phyloP scores from a whole-genome alignment of 2,888 invertebrate species.

The Liodrosophila aerea region DNA sequence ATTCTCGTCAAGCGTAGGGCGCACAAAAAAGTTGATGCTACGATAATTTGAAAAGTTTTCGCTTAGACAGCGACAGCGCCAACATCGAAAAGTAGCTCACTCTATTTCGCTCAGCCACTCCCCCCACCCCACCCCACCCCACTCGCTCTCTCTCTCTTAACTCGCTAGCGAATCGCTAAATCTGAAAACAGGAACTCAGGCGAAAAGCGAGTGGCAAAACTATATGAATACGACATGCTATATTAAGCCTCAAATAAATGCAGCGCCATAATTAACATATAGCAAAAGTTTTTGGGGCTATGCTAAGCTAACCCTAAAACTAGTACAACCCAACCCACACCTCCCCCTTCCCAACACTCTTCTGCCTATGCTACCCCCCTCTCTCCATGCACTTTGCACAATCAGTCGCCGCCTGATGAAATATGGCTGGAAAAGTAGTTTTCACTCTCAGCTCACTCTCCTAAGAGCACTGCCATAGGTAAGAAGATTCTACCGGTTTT shows the following conservation, averaged over 20 bases:
- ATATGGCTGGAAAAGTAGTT: slow-evolving; percentile 55
- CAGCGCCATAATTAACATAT: slow-evolving; percentile 78
- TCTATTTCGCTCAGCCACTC: slow-evolving; percentile 9
- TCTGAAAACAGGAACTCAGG: slow-evolving; percentile 39
- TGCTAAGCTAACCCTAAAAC: slow-evolving; percentile 49
- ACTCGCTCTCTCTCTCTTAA: background rate
- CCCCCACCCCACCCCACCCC: background rate
- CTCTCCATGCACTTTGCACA: background rate
- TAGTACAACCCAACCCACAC: slow-evolving; percentile 10
- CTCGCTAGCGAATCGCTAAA: slow-evolving; percentile 31
- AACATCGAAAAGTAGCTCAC: slow-evolving; percentile 35
- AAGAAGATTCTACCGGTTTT: too few species aligned
- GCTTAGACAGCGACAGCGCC: slow-evolving; percentile 65
- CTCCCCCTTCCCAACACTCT: too few species aligned
- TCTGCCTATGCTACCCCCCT: too few species aligned
- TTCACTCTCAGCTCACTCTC: slow-evolving; percentile 12
- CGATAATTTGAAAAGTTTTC: slow-evolving; percentile 77
- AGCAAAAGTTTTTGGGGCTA: slow-evolving; percentile 69
- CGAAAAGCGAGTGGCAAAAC: slow-evolving; percentile 34
- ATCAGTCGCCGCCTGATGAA: slow-evolving; percentile 47
- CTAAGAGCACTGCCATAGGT: background rate
- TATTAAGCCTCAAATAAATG: slow-evolving; percentile 78
- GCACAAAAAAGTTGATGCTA: slow-evolving; percentile 69
- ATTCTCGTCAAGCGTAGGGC: slow-evolving; percentile 36
- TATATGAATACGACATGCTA: slow-evolving; percentile 65